phyloP scores from a whole-genome alignment of 2,888 invertebrate species.

The Mechanitis messenoides region DNA sequence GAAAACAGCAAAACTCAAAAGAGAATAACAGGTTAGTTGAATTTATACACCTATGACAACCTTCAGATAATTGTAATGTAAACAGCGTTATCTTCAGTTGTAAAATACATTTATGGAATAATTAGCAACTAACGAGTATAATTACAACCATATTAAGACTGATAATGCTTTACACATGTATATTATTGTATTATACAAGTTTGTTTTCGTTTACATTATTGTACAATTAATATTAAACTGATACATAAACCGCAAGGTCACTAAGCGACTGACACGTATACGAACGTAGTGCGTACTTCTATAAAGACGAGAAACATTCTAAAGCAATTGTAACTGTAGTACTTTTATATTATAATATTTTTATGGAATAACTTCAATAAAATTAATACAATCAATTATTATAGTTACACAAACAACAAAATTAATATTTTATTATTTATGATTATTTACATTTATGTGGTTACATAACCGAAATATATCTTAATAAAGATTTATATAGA shows the following conservation, averaged over 20 bases:
- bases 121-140: not conserved
- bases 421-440: too few species aligned
- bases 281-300: not conserved
- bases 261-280: not conserved
- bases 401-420: too few species aligned
- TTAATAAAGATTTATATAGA: too few species aligned
- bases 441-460: too few species aligned
- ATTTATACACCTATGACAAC: constrained; percentile 11
- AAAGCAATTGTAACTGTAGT: not conserved
- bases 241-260: not conserved
- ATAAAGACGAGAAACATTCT: not conserved
- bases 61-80: not conserved
- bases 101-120: constrained; percentile 4
- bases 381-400: too few species aligned
- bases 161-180: too few species aligned
- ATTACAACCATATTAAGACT: too few species aligned
- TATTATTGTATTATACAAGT: not conserved
- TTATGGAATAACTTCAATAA: too few species aligned
- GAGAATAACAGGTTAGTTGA: constrained; percentile 76
- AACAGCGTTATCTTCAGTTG: constrained; percentile 8
- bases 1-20: constrained; percentile 73
- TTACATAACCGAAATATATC: too few species aligned
- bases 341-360: too few species aligned
- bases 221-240: not conserved
- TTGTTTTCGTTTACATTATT: constrained; percentile 1